phyloP scores from a whole-genome alignment of 2,797 vertebrate species.

The Scolopax bukidnonensis region DNA sequence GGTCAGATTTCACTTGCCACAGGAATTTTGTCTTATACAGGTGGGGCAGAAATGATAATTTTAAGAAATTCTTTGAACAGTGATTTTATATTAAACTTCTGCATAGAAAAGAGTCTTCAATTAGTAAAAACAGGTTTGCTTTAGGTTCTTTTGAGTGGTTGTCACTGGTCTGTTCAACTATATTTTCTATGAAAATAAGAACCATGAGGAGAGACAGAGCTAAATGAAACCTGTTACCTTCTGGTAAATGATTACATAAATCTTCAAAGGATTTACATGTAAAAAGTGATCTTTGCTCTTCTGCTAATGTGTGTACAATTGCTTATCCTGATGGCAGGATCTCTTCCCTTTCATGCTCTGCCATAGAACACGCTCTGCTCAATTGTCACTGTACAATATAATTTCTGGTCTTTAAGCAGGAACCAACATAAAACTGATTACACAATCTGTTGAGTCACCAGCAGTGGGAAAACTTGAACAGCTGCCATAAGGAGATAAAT shows the following conservation, averaged over 20 bases:
- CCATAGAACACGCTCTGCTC: not conserved
- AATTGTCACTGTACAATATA: not conserved
- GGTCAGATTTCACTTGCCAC: not conserved
- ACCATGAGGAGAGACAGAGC: not conserved
- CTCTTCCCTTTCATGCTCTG: not conserved
- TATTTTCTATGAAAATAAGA: not conserved
- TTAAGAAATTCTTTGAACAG: not conserved
- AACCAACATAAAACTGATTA: not conserved
- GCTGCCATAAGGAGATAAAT: not conserved
- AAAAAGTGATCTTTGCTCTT: conserved; percentile 9
- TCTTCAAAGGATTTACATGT: not conserved
- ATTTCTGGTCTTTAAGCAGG: not conserved
- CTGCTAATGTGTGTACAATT: not conserved
- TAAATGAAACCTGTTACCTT: not conserved
- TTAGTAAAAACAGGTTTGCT: not conserved
- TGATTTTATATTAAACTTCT: not conserved
- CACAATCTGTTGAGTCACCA: not conserved
- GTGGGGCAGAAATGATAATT: not conserved
- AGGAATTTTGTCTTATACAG: not conserved
- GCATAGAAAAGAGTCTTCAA: not conserved
- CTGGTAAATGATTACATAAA: not conserved
- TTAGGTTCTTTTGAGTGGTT: rapidly evolving
- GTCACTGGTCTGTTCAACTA: not conserved
- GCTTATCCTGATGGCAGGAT: not conserved
- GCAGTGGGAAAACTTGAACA: not conserved